These are phyloP conservation scores for Cassiopea xamachana DNA, from an alignment of 30 jellyfish, hydroid and myxozoan genomes.

Conservation along the genomic window DNA sequence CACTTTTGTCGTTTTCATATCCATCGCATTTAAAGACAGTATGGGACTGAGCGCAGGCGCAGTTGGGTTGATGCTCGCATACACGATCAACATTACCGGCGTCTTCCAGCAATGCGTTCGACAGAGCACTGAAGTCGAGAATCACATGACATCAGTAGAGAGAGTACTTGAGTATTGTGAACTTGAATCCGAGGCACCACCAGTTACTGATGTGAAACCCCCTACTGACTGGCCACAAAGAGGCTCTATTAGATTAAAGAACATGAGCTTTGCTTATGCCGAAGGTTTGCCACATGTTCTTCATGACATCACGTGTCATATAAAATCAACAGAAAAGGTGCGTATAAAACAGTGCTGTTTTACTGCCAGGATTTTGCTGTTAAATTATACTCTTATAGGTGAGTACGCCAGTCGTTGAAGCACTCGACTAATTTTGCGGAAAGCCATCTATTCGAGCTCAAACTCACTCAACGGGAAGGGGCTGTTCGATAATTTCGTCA, in stretches of 20 bases:
- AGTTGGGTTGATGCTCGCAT: slow-evolving; percentile 85
- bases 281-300: slow-evolving; percentile 80
- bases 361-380: not conserved
- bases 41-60: slow-evolving; percentile 76
- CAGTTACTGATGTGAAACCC: slow-evolving; percentile 72
- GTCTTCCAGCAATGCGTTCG: slow-evolving; percentile 85
- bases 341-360: not conserved
- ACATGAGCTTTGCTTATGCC: slow-evolving; percentile 78
- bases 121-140: slow-evolving; percentile 92
- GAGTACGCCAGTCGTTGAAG: too few species aligned
- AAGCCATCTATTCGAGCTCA: too few species aligned
- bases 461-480: too few species aligned
- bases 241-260: slow-evolving; percentile 78
- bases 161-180: slow-evolving; percentile 90
- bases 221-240: slow-evolving; percentile 87
- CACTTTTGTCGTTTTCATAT: slow-evolving; percentile 64
- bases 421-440: too few species aligned
- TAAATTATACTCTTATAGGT: too few species aligned
- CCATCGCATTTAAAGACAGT: slow-evolving; percentile 62
- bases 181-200: slow-evolving; percentile 87
- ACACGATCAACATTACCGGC: slow-evolving; percentile 77
- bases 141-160: slow-evolving; percentile 94
- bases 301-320: slow-evolving; percentile 68
- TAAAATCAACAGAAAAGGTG: slow-evolving; percentile 85
- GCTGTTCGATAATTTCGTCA: too few species aligned